Percentiles rank a stretch among this genome's conserved stretches.
These are phyloP conservation scores for Latheticus oryzae DNA, from an alignment of 2,888 invertebrate species.

Conservation along the genomic window DNA sequence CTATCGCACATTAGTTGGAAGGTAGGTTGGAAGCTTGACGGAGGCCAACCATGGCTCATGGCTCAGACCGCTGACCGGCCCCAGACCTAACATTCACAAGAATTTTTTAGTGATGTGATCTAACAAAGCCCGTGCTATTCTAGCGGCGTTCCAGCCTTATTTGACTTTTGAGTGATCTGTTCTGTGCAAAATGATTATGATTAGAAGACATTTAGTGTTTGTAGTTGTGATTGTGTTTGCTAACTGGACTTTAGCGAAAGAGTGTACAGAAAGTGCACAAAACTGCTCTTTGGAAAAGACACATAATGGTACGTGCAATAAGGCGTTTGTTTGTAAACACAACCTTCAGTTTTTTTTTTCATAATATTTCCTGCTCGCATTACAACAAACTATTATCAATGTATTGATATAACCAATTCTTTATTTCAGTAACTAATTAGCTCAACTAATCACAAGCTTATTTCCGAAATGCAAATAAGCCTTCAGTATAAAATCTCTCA, in stretches of 20 bases:
- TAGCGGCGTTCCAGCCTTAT: slow-evolving; percentile 35
- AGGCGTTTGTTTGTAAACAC: slow-evolving; percentile 27
- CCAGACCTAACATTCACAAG: slow-evolving; percentile 43
- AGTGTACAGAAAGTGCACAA: slow-evolving; percentile 15
- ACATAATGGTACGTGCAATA: slow-evolving; percentile 27
- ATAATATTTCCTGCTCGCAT: slow-evolving; percentile 12
- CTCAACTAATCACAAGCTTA: too few relatives aligned
- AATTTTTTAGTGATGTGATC: slow-evolving; percentile 43
- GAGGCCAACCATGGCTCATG: slow-evolving; percentile 43
- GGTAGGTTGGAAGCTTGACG: slow-evolving; percentile 36
- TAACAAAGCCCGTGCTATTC: slow-evolving; percentile 34
- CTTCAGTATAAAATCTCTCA: too few relatives aligned
- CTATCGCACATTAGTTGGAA: slow-evolving; percentile 37
- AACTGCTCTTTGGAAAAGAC: too few relatives aligned
- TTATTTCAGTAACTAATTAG: too few relatives aligned
- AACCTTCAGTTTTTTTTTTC: slow-evolving; percentile 12
- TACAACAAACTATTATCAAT: too few relatives aligned
- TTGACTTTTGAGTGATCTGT: slow-evolving; percentile 8
- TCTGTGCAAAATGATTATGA: slow-evolving; percentile 7
- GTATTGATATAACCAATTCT: too few relatives aligned
- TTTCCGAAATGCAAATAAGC: too few relatives aligned
- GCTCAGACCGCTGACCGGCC: slow-evolving; percentile 53
- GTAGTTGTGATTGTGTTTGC: slow-evolving; percentile 17
- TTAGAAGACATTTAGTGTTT: slow-evolving; percentile 11
- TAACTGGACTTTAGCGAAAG: slow-evolving; percentile 31